phyloP scores from a whole-genome alignment of 2,113 vertebrate species.

The Naja naja region DNA sequence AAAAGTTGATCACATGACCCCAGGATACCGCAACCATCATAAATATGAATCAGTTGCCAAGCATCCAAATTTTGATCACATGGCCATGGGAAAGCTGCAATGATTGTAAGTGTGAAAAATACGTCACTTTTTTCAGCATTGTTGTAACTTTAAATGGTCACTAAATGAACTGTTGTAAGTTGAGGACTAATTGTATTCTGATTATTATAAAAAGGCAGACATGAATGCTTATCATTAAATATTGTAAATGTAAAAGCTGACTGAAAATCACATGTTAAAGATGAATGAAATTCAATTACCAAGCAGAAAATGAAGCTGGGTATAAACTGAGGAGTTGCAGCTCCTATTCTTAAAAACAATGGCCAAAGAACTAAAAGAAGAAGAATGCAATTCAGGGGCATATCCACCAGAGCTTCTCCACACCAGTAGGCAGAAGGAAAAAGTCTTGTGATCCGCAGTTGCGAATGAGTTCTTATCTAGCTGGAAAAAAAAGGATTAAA shows the following conservation, averaged over 20 bases:
- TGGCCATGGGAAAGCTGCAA: no score
- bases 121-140: not conserved
- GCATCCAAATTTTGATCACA: no score
- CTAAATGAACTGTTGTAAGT: not conserved
- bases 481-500: not conserved
- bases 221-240: not conserved
- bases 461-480: conserved; percentile 80
- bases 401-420: conserved; percentile 82
- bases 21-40: no score
- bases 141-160: not conserved
- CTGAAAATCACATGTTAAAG: not conserved
- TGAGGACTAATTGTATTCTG: not conserved
- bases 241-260: not conserved
- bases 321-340: fast-evolving
- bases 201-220: not conserved
- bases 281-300: conserved; percentile 41
- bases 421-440: conserved; percentile 90
- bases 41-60: no score
- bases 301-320: fast-evolving
- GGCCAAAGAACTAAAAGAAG: conserved; percentile 70
- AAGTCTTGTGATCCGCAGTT: conserved; percentile 79
- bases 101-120: no score
- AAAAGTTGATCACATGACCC: no score
- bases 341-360: not conserved
- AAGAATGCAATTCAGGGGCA: conserved; percentile 77